Percentiles rank a stretch among this genome's conserved stretches.
phyloP scores from a whole-genome alignment of 1,140 invertebrate genomes.

The Caenorhabditis latens region DNA sequence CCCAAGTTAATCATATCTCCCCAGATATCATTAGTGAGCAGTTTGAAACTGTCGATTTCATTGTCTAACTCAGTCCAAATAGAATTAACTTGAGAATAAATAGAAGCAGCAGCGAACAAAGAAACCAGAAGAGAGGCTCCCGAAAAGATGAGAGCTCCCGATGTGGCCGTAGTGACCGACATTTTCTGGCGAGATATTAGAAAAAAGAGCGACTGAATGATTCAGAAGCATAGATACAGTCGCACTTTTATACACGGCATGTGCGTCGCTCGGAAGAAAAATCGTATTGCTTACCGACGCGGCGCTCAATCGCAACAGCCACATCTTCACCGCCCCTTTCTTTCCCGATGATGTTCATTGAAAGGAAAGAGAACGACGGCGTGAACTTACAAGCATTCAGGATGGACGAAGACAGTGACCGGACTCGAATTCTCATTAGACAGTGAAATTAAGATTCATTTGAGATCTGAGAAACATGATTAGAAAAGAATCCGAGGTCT shows the following conservation, averaged over 20 bases:
- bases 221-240: constrained; percentile 23
- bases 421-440: constrained; percentile 9
- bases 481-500: neutral
- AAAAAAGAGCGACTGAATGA: constrained; percentile 36
- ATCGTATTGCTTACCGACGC: constrained; percentile 53
- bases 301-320: constrained; percentile 51
- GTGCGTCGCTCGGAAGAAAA: constrained; percentile 48
- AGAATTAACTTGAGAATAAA: constrained; percentile 64
- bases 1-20: constrained; percentile 69
- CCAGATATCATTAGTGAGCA: constrained; percentile 67
- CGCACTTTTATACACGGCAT: constrained; percentile 46
- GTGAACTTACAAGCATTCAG: neutral
- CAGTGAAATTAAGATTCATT: constrained; percentile 20
- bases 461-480: constrained; percentile 7
- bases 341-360: constrained; percentile 35
- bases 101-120: constrained; percentile 63
- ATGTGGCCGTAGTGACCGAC: constrained; percentile 62
- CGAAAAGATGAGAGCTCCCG: constrained; percentile 63
- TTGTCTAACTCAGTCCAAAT: constrained; percentile 68
- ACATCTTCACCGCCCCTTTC: constrained; percentile 28
- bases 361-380: constrained; percentile 2
- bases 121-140: constrained; percentile 63
- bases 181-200: constrained; percentile 51
- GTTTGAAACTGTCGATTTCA: constrained; percentile 67
- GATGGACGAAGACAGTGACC: neutral